A percentile compares a stretch with the other conserved stretches of the same genome.
phyloP scores from a whole-genome alignment of 2,113 vertebrate genomes.

The Conger conger region DNA sequence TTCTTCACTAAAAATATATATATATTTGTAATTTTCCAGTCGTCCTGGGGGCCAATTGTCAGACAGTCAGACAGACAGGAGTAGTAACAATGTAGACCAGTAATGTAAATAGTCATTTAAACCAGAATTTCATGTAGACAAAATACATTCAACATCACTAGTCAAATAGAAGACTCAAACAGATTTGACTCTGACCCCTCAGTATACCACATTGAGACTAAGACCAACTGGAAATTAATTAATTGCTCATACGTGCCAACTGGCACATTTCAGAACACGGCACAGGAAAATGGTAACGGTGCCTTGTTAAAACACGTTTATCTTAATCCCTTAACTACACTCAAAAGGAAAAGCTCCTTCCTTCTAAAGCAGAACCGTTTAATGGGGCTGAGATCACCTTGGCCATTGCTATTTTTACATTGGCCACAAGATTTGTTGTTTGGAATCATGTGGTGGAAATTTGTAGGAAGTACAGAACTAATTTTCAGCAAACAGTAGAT shows the following conservation, averaged over 20 bases:
- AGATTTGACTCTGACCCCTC: neutral
- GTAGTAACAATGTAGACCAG: neutral
- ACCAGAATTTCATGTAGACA: neutral
- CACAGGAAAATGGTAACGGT: constrained; percentile 66
- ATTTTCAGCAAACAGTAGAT: neutral
- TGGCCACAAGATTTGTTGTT: neutral
- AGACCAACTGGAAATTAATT: neutral
- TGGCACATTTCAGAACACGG: constrained; percentile 32
- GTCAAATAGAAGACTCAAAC: neutral
- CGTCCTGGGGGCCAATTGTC: neutral
- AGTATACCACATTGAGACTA: neutral
- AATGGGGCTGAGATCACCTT: constrained; percentile 29
- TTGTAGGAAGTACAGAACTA: neutral
- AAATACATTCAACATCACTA: neutral
- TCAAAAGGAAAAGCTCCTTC: constrained; percentile 71
- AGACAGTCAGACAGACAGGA: neutral
- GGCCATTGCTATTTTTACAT: neutral
- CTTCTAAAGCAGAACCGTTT: constrained; percentile 58
- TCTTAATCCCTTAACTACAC: constrained; percentile 74
- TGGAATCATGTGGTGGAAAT: constrained; percentile 2
- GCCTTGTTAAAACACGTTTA: constrained; percentile 73
- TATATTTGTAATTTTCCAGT: neutral
- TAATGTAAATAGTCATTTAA: neutral
- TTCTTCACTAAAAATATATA: too few species aligned
- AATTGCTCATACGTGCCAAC: constrained; percentile 15